Evolutionary conservation across 2,888 invertebrate genomes (phyloP).

Genomic region (Linnaemya vulpina): DNA sequence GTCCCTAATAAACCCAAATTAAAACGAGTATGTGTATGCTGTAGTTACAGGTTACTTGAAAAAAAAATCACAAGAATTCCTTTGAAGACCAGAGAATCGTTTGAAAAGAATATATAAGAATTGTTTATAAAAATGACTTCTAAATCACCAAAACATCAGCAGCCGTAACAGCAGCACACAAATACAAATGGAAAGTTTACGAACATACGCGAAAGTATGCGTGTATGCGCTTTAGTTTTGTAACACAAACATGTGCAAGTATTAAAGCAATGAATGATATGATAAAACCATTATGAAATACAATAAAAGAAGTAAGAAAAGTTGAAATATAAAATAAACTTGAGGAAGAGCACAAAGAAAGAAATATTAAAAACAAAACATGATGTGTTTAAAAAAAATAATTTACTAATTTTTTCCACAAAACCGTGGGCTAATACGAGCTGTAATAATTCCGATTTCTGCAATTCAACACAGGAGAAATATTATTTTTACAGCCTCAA

Average conservation of each 20-base stretch:
- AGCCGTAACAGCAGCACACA: slow-evolving; percentile 28
- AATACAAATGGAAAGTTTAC: slow-evolving; percentile 4
- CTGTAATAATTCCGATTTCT: no score
- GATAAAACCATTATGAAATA: slow-evolving; percentile 69
- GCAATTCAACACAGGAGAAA: neutral
- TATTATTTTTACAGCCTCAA: neutral
- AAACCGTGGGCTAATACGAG: slow-evolving; percentile 1
- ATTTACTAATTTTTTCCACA: slow-evolving; percentile 30
- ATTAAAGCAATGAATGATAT: slow-evolving; percentile 68
- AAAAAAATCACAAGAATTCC: slow-evolving; percentile 56
- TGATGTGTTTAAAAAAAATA: slow-evolving; percentile 40
- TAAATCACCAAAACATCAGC: slow-evolving; percentile 62
- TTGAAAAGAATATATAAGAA: slow-evolving; percentile 32
- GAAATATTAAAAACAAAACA: slow-evolving; percentile 46
- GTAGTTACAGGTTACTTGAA: slow-evolving; percentile 30
- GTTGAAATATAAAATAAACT: slow-evolving; percentile 26
- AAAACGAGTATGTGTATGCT: slow-evolving; percentile 18
- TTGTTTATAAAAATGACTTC: slow-evolving; percentile 61
- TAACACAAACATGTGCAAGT: slow-evolving; percentile 11
- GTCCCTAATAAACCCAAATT: slow-evolving; percentile 15
- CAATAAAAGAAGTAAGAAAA: slow-evolving; percentile 52
- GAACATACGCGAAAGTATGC: slow-evolving; percentile 1
- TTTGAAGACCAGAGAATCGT: slow-evolving; percentile 55
- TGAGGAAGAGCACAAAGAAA: slow-evolving; percentile 44
- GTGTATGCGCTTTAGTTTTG: slow-evolving; percentile 7